Evolutionary conservation across 2,797 vertebrate genomes (phyloP), one percentile per base, ranked within the genome.

Genomic region (Thunnus albacares): DNA sequence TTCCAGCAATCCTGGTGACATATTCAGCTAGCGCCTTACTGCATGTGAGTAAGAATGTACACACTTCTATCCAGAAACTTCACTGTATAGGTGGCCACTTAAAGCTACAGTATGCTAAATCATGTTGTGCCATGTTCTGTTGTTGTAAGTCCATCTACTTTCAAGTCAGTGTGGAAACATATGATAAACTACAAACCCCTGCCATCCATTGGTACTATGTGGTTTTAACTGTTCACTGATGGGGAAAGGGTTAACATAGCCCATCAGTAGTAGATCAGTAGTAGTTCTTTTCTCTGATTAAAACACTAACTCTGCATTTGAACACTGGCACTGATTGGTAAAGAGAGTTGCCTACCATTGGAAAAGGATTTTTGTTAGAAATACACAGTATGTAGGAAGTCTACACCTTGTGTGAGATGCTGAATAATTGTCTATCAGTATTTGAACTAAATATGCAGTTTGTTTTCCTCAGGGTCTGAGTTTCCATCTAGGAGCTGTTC

Each of bases 401-500:
- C 14, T 47, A 38, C 3, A 20, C 14, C 17, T 15, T 53, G 6
- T 64, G 35, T 20, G 11, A 6, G 15, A 53, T 55, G 28, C 6
- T 68, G 17, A 20, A 11, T 63, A 38, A 59, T 6, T 52, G 24
- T 15, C 11, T 7, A 2, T 45, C 20, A 63, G 38, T 59, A 10
- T 53, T 28, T 62, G 28, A 38, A 51, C 18, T 47, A 7, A 64
- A 41, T 68, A 3, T 63, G 2, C 12, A 41, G n/a, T 56, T 61
- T 65, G 12, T 71, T 56, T 57, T 53, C 38, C 65, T 59, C 86
- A 98, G 97, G 97, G 97, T 38, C 95, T 98, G 77, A 99, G 97
- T 83, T 98, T 98, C 81, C 97, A 99, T 80, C 94, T 99, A 62
- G 97, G 96, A 12, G 96, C 97, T 0, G 97, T 97, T n/a, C 94